phyloP scores from a whole-genome alignment of 2,113 vertebrate species.

The Platichthys flesus region DNA sequence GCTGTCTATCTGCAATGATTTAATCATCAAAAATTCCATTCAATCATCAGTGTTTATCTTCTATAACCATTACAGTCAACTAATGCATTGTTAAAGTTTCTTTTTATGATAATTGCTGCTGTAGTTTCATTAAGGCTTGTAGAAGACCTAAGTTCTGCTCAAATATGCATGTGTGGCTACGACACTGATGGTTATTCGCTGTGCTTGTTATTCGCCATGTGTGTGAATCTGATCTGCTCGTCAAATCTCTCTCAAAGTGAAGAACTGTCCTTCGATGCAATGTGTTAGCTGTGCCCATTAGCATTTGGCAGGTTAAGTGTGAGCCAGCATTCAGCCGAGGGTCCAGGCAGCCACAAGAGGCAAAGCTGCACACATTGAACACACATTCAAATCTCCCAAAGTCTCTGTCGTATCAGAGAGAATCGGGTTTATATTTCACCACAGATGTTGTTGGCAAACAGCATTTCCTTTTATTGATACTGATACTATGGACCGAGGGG shows the following conservation, averaged over 20 bases:
- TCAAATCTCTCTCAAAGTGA: slow-evolving; percentile 8
- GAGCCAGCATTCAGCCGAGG: slow-evolving; percentile 4
- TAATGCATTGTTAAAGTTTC: no score
- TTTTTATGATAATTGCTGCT: no score
- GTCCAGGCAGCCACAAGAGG: no score
- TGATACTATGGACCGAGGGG: slow-evolving; percentile 32
- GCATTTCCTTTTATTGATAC: slow-evolving; percentile 41
- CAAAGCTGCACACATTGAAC: background rate
- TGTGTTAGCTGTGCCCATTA: slow-evolving; percentile 4
- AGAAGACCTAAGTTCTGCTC: no score
- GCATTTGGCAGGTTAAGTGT: background rate
- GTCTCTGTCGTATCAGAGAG: background rate
- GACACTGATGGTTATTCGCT: background rate
- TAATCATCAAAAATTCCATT: no score
- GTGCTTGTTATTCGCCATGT: background rate
- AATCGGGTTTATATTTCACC: slow-evolving; percentile 10
- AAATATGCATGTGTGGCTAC: background rate
- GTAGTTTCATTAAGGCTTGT: no score
- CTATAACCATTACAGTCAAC: no score
- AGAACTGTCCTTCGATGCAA: background rate
- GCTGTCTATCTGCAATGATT: no score
- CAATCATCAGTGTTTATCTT: no score
- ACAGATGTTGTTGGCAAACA: slow-evolving; percentile 7
- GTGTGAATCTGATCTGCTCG: slow-evolving; percentile 20
- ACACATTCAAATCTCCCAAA: background rate